Conservation (phyloP, 1,140 invertebrate genomes). For the Hermetia illucens region DNA sequence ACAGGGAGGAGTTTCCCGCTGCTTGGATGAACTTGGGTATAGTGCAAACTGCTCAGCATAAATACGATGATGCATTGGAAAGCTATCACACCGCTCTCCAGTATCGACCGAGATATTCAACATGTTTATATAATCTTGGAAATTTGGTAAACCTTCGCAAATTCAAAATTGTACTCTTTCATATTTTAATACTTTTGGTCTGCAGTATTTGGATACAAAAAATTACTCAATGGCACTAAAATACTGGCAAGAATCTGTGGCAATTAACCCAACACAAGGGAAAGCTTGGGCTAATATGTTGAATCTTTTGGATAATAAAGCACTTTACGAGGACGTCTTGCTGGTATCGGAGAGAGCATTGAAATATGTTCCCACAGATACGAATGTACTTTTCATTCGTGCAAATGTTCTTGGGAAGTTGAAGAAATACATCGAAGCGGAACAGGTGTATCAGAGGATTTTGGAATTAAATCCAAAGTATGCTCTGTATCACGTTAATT, state of each 20-base stretch:
- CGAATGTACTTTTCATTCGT: constrained; percentile 69
- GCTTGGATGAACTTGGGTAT: constrained; percentile 98
- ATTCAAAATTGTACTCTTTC: background rate
- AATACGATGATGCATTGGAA: constrained; percentile 53
- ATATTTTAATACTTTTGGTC: constrained; percentile 9
- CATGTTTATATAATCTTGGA: constrained; percentile 89
- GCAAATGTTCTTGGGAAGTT: constrained; percentile 81
- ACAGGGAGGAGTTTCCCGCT: constrained; percentile 73
- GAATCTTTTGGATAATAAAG: constrained; percentile 72
- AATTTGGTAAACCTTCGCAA: constrained; percentile 52
- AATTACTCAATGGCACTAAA: constrained; percentile 38
- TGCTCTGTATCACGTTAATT: constrained; percentile 67
- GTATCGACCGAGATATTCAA: constrained; percentile 69
- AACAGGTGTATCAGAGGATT: constrained; percentile 63
- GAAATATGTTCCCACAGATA: constrained; percentile 48
- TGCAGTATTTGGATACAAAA: constrained; percentile 41
- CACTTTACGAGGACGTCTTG: constrained; percentile 50
- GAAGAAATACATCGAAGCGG: constrained; percentile 58
- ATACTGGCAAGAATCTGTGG: constrained; percentile 70
- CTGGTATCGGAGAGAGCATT: constrained; percentile 53
- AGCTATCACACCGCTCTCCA: constrained; percentile 68
- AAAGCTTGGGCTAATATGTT: constrained; percentile 87
- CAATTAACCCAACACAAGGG: constrained; percentile 57
- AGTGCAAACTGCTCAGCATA: constrained; percentile 60
- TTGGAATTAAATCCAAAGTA: constrained; percentile 52